Percentiles rank a stretch among this genome's conserved stretches.
Evolutionary conservation across 2,113 vertebrate genomes (phyloP).

Genomic region (Psettodes erumei): DNA sequence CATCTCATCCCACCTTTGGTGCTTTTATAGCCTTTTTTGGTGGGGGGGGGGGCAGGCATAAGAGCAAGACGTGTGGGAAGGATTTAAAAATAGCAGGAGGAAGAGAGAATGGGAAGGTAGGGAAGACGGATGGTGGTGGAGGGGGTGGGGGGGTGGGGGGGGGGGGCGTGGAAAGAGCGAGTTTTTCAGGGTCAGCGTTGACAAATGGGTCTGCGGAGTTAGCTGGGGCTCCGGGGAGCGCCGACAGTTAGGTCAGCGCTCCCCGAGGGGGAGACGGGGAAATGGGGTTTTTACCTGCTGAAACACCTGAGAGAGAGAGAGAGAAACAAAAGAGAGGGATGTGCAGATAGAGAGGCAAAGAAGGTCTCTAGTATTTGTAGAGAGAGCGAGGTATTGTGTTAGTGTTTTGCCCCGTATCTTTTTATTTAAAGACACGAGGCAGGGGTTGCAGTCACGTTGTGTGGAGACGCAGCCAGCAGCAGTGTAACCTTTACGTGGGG

Average conservation of each 20-base stretch:
- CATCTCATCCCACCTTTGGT: conserved; percentile 33
- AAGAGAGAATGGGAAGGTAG: conserved; percentile 47
- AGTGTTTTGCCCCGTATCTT: conserved; percentile 10
- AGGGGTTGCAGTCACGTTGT: conserved; percentile 1
- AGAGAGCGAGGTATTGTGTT: background rate
- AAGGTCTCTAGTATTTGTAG: conserved; percentile 24
- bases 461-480: background rate
- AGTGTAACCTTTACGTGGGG: conserved; percentile 5
- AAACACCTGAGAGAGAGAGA: conserved; percentile 58
- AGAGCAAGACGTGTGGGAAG: conserved; percentile 37
- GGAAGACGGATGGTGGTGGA: conserved; percentile 59
- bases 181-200: conserved; percentile 81
- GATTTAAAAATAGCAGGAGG: conserved; percentile 77
- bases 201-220: conserved; percentile 82
- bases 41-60: conserved; percentile 11
- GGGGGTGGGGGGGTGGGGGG: conserved; percentile 8
- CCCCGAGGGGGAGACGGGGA: conserved; percentile 68
- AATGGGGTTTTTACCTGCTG: conserved; percentile 73
- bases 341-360: conserved; percentile 8
- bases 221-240: conserved; percentile 74
- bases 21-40: conserved; percentile 48
- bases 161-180: conserved; percentile 37
- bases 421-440: conserved; percentile 37
- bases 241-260: conserved; percentile 80
- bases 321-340: conserved; percentile 6